Percentiles rank a stretch among this genome's conserved stretches.
Conservation (phyloP, 2,888 invertebrate genomes). For the Mimas tiliae region DNA sequence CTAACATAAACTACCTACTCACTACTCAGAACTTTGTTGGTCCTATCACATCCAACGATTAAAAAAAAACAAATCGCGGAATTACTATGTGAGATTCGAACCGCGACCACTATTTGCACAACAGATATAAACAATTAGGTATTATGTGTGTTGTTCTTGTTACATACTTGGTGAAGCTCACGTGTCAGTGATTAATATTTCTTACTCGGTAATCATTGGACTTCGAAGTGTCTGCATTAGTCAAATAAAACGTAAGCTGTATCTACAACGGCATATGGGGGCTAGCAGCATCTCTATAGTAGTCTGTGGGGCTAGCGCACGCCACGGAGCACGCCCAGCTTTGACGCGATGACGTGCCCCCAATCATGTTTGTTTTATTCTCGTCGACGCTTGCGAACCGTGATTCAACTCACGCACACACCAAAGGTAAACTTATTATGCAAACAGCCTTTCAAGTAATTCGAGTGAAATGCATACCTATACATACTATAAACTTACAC, state of each 20-base stretch:
- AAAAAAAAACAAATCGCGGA: too few species aligned
- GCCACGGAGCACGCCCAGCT: slow-evolving; percentile 33
- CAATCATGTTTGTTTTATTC: slow-evolving; percentile 39
- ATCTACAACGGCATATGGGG: background rate
- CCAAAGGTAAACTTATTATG: background rate
- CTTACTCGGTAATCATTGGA: too few species aligned
- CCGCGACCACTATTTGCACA: too few species aligned
- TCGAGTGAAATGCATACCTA: background rate
- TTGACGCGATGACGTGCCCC: slow-evolving; percentile 54
- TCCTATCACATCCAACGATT: too few species aligned
- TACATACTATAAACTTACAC: background rate
- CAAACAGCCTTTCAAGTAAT: slow-evolving; percentile 14
- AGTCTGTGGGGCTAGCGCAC: background rate
- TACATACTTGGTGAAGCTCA: too few species aligned
- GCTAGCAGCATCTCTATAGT: too few species aligned
- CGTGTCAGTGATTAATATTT: too few species aligned
- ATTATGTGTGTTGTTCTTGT: too few species aligned
- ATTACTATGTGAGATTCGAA: too few species aligned
- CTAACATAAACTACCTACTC: too few species aligned
- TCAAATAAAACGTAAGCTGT: background rate
- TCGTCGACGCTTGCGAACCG: slow-evolving; percentile 33
- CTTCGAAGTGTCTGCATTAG: background rate
- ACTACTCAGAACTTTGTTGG: too few species aligned
- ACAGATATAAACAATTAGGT: too few species aligned
- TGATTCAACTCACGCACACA: slow-evolving; percentile 41